Evolutionary conservation across 2,113 vertebrate genomes (phyloP).

Genomic region (Tyto alba): DNA sequence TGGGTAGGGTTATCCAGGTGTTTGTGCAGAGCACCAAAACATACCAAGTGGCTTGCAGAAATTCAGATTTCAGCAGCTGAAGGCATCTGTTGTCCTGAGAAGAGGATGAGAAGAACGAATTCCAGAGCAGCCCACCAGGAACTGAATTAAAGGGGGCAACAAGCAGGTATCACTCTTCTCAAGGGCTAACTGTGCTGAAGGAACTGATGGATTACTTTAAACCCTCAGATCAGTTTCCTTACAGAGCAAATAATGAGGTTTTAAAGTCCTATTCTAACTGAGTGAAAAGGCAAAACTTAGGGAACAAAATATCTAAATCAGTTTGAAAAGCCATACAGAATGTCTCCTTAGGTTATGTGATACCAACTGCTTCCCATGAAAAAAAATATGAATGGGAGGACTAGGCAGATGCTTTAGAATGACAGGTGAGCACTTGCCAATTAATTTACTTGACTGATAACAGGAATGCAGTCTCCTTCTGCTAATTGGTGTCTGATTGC

Average conservation of each 20-base stretch:
- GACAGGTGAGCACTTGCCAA: neutral
- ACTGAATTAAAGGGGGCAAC: neutral
- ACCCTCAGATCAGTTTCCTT: neutral
- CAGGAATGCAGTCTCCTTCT: neutral
- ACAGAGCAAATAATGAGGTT: neutral
- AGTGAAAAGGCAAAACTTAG: neutral
- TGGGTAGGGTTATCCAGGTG: neutral
- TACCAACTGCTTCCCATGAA: neutral
- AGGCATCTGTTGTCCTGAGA: neutral
- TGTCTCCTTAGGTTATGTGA: neutral
- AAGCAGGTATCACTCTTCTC: neutral
- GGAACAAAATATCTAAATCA: neutral
- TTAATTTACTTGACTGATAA: neutral
- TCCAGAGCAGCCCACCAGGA: neutral
- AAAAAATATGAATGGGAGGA: neutral
- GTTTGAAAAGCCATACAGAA: neutral
- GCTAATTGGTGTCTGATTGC: neutral
- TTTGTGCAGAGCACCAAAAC: neutral
- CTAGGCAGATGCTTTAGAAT: neutral
- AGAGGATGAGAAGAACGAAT: neutral
- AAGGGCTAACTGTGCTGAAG: neutral
- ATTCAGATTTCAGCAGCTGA: neutral
- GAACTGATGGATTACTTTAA: neutral
- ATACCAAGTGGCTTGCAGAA: neutral
- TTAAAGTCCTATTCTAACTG: neutral